A percentile compares a stretch with the other conserved stretches of the same genome.
Conservation (phyloP, 2,797 vertebrate genomes). For the Acanthurus lineatus region DNA sequence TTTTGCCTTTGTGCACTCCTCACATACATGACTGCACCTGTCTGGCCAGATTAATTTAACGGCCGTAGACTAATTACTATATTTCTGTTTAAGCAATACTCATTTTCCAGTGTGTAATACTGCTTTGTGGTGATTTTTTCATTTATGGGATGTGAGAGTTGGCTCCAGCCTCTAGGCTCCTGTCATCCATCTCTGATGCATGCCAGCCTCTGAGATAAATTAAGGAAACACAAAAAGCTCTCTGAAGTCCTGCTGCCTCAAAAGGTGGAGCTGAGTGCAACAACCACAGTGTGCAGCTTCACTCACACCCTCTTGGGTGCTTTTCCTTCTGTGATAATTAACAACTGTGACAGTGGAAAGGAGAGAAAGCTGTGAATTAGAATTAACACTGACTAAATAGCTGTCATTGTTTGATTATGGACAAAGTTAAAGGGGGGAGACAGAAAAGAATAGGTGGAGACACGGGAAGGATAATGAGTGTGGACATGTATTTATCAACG, state of each 20-base stretch:
- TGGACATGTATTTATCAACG: conserved; percentile 74
- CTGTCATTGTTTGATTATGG: conserved; percentile 92
- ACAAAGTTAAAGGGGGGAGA: conserved; percentile 78
- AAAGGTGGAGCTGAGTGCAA: conserved; percentile 59
- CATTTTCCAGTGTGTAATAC: conserved; percentile 7
- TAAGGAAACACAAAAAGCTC: conserved; percentile 51
- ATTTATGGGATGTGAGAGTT: conserved; percentile 33
- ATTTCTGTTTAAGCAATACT: conserved; percentile 23
- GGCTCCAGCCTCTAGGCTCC: conserved; percentile 34
- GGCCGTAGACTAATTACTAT: neutral
- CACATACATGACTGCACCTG: neutral
- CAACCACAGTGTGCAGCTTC: conserved; percentile 76
- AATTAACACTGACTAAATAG: conserved; percentile 91
- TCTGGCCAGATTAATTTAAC: neutral
- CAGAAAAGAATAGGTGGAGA: conserved; percentile 51
- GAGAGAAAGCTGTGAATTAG: conserved; percentile 92
- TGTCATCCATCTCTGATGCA: conserved; percentile 39
- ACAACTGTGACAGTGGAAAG: conserved; percentile 78
- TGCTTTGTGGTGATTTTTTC: conserved; percentile 30
- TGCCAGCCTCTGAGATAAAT: conserved; percentile 52
- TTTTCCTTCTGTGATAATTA: conserved; percentile 88
- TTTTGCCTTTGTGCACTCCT: neutral
- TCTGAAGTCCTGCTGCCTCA: conserved; percentile 67
- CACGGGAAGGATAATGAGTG: conserved; percentile 87
- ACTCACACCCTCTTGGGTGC: conserved; percentile 82